Percentiles rank a stretch among this genome's conserved stretches.
Evolutionary conservation across 2,888 invertebrate species (phyloP).

Genomic region (Callyntrura sp.): DNA sequence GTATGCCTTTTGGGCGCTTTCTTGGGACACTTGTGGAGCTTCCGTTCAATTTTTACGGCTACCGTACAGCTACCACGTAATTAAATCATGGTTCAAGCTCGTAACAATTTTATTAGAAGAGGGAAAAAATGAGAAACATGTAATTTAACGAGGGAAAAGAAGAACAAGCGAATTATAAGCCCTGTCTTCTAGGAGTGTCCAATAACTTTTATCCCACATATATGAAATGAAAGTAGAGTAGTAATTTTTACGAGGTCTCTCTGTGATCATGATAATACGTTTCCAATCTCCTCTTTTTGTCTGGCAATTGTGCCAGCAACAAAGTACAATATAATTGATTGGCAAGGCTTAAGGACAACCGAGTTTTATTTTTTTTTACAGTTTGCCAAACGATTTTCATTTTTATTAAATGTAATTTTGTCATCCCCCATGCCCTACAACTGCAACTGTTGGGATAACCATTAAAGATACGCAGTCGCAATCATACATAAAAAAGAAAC

Average conservation of each 20-base stretch:
- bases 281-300: conserved; percentile 20
- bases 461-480: no score
- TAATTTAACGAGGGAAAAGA: conserved; percentile 4
- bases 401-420: not conserved
- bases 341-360: not conserved
- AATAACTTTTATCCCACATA: no score
- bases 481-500: conserved; percentile 2
- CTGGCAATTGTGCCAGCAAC: conserved; percentile 28
- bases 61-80: conserved; percentile 8
- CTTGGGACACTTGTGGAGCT: conserved; percentile 66
- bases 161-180: no score
- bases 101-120: conserved; percentile 51
- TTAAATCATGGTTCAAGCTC: conserved; percentile 58
- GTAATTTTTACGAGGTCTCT: not conserved
- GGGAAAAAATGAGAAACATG: conserved; percentile 44
- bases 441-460: not conserved
- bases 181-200: no score
- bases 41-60: conserved; percentile 46
- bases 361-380: not conserved
- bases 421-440: not conserved
- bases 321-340: conserved; percentile 19
- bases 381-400: conserved; percentile 21
- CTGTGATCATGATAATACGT: not conserved
- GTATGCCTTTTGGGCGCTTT: conserved; percentile 10
- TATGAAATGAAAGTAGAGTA: not conserved